Evolutionary conservation across 2,888 invertebrate genomes (phyloP).

Genomic region (Oxystoma pomonae): DNA sequence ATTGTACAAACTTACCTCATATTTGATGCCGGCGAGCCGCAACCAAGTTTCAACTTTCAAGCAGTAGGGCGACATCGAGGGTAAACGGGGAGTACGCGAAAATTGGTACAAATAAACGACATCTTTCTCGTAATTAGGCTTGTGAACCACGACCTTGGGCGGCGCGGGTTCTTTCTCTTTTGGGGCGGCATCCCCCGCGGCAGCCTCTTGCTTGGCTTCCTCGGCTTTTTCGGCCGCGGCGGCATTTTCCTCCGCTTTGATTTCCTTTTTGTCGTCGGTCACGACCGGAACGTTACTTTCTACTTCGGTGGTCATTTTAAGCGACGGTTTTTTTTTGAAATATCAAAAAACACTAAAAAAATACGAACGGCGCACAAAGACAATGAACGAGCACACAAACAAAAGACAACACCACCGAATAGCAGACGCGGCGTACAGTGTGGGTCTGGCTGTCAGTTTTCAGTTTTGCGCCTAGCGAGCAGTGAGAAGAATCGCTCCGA

Average conservation of each 20-base stretch:
- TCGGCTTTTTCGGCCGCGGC: slow-evolving; percentile 48
- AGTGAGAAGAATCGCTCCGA: slow-evolving; percentile 1
- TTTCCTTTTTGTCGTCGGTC: slow-evolving; percentile 51
- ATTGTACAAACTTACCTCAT: slow-evolving; percentile 93
- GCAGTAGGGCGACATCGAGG: slow-evolving; percentile 89
- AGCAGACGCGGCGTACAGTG: neutral
- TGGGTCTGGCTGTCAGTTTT: neutral
- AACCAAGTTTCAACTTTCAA: slow-evolving; percentile 96
- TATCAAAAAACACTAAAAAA: slow-evolving; percentile 18
- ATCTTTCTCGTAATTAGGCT: slow-evolving; percentile 86
- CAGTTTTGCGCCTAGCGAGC: neutral
- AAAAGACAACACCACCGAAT: slow-evolving; percentile 19
- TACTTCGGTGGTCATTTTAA: slow-evolving; percentile 70
- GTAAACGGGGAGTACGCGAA: slow-evolving; percentile 83
- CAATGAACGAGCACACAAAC: slow-evolving; percentile 24
- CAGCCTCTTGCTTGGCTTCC: slow-evolving; percentile 46
- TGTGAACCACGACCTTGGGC: slow-evolving; percentile 79
- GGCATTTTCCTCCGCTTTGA: slow-evolving; percentile 49
- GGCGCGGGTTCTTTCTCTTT: slow-evolving; percentile 61
- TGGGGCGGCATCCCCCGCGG: slow-evolving; percentile 45
- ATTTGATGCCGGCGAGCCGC: slow-evolving; percentile 84
- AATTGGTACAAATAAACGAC: slow-evolving; percentile 93
- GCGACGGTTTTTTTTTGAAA: slow-evolving; percentile 13
- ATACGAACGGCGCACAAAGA: slow-evolving; percentile 29
- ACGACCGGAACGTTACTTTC: slow-evolving; percentile 65